phyloP scores from a whole-genome alignment of 2,797 vertebrate genomes.

The Clamator glandarius region DNA sequence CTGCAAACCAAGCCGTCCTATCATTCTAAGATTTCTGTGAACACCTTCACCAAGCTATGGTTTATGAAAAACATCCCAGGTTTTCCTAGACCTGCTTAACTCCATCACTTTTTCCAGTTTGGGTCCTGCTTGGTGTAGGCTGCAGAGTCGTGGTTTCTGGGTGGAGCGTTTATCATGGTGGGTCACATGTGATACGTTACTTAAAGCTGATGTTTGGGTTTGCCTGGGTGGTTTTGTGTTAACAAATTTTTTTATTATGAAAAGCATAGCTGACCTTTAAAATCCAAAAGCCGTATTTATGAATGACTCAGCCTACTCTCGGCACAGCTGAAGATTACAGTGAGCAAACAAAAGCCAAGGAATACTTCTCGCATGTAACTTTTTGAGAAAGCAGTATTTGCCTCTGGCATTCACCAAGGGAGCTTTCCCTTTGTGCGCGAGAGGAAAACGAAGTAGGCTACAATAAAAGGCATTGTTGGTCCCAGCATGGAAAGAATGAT shows the following conservation, averaged over 20 bases:
- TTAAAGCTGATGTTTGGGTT: slow-evolving; percentile 15
- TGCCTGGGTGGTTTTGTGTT: neutral
- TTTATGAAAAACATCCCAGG: neutral
- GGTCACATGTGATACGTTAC: neutral
- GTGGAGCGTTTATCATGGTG: neutral
- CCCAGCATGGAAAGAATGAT: slow-evolving; percentile 73
- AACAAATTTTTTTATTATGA: slow-evolving; percentile 32
- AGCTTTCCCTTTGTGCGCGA: slow-evolving; percentile 59
- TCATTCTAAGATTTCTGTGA: neutral
- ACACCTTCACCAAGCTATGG: neutral
- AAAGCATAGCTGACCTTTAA: slow-evolving; percentile 55
- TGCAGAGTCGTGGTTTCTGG: neutral
- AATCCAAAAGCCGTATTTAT: slow-evolving; percentile 45
- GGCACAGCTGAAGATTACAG: slow-evolving; percentile 42
- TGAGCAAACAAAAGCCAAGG: slow-evolving; percentile 1
- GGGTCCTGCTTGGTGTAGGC: neutral
- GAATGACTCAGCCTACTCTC: slow-evolving; percentile 41
- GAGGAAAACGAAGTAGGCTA: slow-evolving; percentile 57
- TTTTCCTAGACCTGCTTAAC: neutral
- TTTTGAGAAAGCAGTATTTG: slow-evolving; percentile 66
- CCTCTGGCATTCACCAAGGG: slow-evolving; percentile 44
- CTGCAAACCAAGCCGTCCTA: no score
- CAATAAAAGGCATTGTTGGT: slow-evolving; percentile 68
- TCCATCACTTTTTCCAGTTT: neutral
- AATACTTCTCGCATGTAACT: slow-evolving; percentile 47